Percentiles rank a stretch among this genome's conserved stretches.
Conservation (phyloP, 2,888 invertebrate genomes). For the Drosophila imparisetae region DNA sequence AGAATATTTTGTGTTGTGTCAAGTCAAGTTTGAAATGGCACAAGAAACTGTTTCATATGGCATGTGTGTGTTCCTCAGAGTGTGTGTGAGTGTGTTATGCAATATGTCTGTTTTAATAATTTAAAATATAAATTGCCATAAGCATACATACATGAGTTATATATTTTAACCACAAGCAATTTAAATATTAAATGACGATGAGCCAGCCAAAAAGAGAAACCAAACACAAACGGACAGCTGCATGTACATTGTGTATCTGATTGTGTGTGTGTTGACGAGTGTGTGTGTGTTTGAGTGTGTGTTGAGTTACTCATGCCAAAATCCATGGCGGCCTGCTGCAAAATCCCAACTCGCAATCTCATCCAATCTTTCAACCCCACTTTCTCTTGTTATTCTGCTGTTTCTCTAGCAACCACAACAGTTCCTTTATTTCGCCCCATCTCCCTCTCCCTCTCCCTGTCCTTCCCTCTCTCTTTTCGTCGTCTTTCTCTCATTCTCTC, state of each 20-base stretch:
- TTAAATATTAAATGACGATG: constrained; percentile 77
- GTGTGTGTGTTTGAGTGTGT: constrained; percentile 21
- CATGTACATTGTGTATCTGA: constrained; percentile 20
- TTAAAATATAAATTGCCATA: constrained; percentile 78
- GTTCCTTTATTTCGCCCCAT: not conserved
- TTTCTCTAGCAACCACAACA: constrained; percentile 53
- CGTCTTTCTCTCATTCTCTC: constrained; percentile 3
- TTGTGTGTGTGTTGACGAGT: constrained; percentile 7
- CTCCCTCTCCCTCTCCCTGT: constrained; percentile 3
- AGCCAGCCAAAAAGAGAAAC: constrained; percentile 35
- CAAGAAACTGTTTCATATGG: not conserved
- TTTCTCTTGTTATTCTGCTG: constrained; percentile 47
- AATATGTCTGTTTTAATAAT: constrained; percentile 77
- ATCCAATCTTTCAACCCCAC: constrained; percentile 27
- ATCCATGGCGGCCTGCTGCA: constrained; percentile 37
- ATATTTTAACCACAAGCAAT: constrained; percentile 76
- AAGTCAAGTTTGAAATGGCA: constrained; percentile 61
- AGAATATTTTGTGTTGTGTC: constrained; percentile 33
- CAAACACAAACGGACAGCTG: constrained; percentile 34
- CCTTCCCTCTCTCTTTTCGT: not conserved
- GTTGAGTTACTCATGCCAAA: constrained; percentile 35
- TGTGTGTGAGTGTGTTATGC: constrained; percentile 32
- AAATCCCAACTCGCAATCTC: constrained; percentile 50
- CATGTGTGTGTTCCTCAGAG: not conserved
- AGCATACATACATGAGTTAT: constrained; percentile 68